Evolutionary conservation across 2,888 invertebrate species (phyloP).

Genomic region (Flabesymbios commensalis): DNA sequence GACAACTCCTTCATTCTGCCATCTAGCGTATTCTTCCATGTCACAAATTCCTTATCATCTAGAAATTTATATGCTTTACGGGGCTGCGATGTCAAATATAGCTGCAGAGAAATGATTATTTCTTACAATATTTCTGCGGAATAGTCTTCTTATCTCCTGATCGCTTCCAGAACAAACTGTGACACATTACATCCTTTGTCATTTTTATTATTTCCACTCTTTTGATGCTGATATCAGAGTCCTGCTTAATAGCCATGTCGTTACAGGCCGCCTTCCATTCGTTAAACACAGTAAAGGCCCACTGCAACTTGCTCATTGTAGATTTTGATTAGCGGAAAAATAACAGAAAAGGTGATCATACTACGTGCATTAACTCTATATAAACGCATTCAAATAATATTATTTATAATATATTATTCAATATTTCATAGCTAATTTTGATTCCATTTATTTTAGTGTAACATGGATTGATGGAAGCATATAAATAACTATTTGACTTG

Average conservation of each 20-base stretch:
- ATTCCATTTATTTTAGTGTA: no score
- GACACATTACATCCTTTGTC: neutral
- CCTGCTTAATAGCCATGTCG: neutral
- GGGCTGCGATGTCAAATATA: neutral
- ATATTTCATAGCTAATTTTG: no score
- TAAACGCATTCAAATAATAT: no score
- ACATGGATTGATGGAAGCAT: no score
- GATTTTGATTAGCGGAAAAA: neutral
- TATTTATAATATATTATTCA: no score
- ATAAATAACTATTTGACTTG: no score
- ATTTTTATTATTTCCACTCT: neutral
- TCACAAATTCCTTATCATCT: neutral
- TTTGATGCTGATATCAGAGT: neutral
- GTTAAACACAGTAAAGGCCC: neutral
- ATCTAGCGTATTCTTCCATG: neutral
- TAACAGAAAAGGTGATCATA: neutral
- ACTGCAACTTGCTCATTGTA: neutral
- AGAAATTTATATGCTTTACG: neutral
- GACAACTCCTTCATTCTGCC: slow-evolving; percentile 1
- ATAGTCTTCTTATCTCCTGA: neutral
- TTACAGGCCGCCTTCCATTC: neutral
- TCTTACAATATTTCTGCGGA: neutral
- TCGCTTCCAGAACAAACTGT: neutral
- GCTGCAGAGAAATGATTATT: neutral
- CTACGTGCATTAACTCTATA: no score